These are phyloP conservation scores for Rambutsinella grinnellia DNA, from an alignment of 2,888 invertebrate species.

Conservation along the genomic window DNA sequence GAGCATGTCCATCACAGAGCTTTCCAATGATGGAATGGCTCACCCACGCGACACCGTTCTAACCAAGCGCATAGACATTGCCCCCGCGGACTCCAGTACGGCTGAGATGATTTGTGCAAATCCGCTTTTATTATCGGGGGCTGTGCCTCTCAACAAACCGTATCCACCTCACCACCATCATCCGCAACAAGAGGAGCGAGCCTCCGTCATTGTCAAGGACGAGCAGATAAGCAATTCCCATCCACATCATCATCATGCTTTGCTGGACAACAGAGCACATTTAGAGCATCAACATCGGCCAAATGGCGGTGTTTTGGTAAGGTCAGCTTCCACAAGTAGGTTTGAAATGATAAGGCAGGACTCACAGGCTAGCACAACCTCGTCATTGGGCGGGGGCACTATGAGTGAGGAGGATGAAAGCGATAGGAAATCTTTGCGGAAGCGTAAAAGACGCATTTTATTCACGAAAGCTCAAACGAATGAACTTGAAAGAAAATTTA, in stretches of 20 bases:
- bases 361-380: slow-evolving; percentile 59
- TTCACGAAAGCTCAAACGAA: slow-evolving; percentile 98
- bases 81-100: slow-evolving; percentile 62
- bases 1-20: slow-evolving; percentile 37
- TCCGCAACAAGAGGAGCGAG: slow-evolving; percentile 54
- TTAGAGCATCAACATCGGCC: slow-evolving; percentile 6
- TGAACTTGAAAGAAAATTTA: slow-evolving; percentile 93
- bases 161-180: slow-evolving; percentile 5
- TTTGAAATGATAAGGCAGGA: slow-evolving; percentile 59
- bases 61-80: slow-evolving; percentile 55
- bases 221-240: slow-evolving; percentile 57
- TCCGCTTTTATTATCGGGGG: slow-evolving; percentile 32
- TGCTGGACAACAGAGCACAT: slow-evolving; percentile 23
- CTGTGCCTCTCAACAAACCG: slow-evolving; percentile 1
- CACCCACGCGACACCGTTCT: slow-evolving; percentile 37
- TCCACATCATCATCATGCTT: slow-evolving; percentile 2
- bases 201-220: slow-evolving; percentile 65
- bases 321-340: slow-evolving; percentile 44
- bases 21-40: slow-evolving; percentile 42
- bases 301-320: slow-evolving; percentile 12
- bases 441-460: slow-evolving; percentile 94
- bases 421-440: slow-evolving; percentile 75
- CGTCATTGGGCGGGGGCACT: slow-evolving; percentile 49
- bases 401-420: slow-evolving; percentile 57
- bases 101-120: slow-evolving; percentile 41